Conservation (phyloP, 2,888 invertebrate species). For the Apocheima hispidaria region DNA sequence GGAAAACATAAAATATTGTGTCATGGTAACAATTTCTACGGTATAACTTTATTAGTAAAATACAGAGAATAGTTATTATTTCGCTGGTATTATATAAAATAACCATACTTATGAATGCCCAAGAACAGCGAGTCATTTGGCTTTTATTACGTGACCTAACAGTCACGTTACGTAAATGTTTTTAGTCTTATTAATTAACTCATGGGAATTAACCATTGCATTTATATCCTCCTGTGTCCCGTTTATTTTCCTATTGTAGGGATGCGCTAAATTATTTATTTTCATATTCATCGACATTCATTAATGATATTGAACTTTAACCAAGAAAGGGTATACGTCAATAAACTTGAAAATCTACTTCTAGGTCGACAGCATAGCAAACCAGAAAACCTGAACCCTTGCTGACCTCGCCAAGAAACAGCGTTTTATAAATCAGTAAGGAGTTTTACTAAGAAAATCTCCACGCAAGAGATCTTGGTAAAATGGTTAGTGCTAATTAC, state of each 20-base stretch:
- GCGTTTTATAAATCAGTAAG: conserved; percentile 3
- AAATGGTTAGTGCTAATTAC: conserved; percentile 45
- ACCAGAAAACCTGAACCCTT: conserved; percentile 30
- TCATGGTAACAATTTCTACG: too few species aligned
- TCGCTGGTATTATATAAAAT: too few species aligned
- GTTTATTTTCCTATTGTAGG: not conserved
- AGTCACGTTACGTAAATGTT: not conserved
- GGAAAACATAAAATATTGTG: too few species aligned
- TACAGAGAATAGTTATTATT: too few species aligned
- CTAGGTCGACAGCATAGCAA: conserved; percentile 31
- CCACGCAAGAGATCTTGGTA: conserved; percentile 20
- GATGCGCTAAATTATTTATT: not conserved
- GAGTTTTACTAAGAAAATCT: conserved; percentile 22
- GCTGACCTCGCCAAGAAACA: conserved; percentile 1
- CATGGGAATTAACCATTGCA: not conserved
- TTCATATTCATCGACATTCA: not conserved
- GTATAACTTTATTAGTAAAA: too few species aligned
- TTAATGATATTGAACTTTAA: conserved; percentile 38
- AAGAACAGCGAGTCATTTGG: too few species aligned
- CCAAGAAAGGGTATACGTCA: conserved; percentile 33
- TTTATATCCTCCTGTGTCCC: not conserved
- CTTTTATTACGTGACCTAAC: too few species aligned
- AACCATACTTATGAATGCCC: too few species aligned
- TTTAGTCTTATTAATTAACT: not conserved
- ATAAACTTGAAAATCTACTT: conserved; percentile 37